Evolutionary conservation across 1,140 invertebrate genomes (phyloP), one percentile per base, ranked within the genome.

Genomic region (Diabrotica undecimpunctata): DNA sequence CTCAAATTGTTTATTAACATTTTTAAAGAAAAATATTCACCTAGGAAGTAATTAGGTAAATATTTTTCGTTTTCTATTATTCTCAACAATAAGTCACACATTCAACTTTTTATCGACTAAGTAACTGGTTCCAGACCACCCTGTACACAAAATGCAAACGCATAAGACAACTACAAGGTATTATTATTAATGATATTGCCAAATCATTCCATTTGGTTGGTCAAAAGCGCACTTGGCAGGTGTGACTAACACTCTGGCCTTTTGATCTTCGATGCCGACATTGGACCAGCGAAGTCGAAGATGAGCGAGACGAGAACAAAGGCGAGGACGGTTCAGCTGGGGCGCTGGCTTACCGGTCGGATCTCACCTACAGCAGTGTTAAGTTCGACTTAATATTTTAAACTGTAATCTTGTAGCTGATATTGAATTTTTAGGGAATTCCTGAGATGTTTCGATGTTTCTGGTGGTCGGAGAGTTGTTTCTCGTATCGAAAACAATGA

Each of bases 131-230:
- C n/a, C 10, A 25, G 58, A 60, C 58, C 58, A 60, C 58, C 58
- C 58, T 60, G 58, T 60, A 60, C 58, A 60, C 39, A 14, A 9
- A 62, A 66, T 66, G 65, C 60, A 69, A 71, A 71, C 67, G 65
- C 70, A 66, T 61, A 66, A 50, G 64, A 64, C 66, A 63, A 59
- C 61, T 63, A 63, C 62, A 55, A 66, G 68, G 63, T 70, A 72
- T 70, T 68, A 67, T 76, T 75, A 77, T 77, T 77, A 77, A 77
- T 74, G 75, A 77, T 77, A 74, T 73, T 69, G 75, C 75, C 71
- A 77, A 77, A 77, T 77, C 75, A 74, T 72, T 75, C 72, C 67
- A 69, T 74, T 72, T 70, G 75, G 72, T 70, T 65, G 72, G 58
- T 61, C 61, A 62, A 66, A 62, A 59, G 66, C 72, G 66, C 65